Percentiles rank a stretch among this genome's conserved stretches.
These are phyloP conservation scores for Burhinus oedicnemus DNA, from an alignment of 2,113 vertebrate genomes.

Conservation along the genomic window DNA sequence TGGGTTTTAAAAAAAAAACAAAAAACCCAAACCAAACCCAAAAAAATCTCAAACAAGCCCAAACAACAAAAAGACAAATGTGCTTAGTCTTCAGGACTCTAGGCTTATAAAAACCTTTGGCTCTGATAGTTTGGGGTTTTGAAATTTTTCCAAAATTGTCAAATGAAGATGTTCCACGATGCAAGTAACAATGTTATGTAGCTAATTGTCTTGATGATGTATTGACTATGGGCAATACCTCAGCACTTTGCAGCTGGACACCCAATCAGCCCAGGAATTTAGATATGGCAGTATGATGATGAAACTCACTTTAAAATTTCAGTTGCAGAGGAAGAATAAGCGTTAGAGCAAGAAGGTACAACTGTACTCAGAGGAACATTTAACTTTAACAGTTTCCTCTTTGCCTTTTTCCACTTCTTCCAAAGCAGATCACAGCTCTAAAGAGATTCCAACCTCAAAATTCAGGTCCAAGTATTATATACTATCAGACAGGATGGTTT, in stretches of 20 bases:
- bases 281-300: not conserved
- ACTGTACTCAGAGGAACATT: not conserved
- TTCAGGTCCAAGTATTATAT: not conserved
- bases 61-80: not conserved
- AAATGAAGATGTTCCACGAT: not conserved
- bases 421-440: not conserved
- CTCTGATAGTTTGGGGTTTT: not conserved
- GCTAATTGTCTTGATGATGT: not conserved
- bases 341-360: not conserved
- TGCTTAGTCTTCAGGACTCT: not conserved
- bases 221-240: not conserved
- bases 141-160: not conserved
- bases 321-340: not conserved
- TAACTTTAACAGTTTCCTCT: not conserved
- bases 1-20: not conserved
- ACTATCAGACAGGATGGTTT: not conserved
- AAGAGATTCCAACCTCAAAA: conserved; percentile 32
- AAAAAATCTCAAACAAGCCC: not conserved
- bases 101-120: not conserved
- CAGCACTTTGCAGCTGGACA: not conserved
- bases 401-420: not conserved
- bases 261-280: not conserved
- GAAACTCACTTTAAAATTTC: not conserved
- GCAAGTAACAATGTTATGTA: not conserved
- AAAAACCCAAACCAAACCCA: not conserved